Evolutionary conservation across 2,888 invertebrate genomes (phyloP), one percentile per base, ranked within the genome.

Genomic region (Patella pellucida): DNA sequence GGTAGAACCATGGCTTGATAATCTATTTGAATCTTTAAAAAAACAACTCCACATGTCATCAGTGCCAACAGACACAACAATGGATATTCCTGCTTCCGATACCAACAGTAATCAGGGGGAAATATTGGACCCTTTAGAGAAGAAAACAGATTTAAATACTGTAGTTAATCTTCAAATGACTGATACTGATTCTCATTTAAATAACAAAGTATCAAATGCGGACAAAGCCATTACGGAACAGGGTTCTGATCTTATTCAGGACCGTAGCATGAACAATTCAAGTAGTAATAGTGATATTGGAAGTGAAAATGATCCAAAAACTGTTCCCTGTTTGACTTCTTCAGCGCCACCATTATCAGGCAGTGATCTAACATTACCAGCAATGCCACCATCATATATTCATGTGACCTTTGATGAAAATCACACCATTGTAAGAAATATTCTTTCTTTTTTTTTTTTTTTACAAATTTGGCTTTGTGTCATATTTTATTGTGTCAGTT

Each of bases 1-100:
- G 12, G 89, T 84, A 16, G 93, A 93, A 78, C 92, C 93, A 1
- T 93, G 93, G 93, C 90, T 93, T 68, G 91, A 92, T 76, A 89
- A 89, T 78, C 80, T 93, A 23, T 91, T 89, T 84, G 84, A 87
- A 67, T 88, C 90, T 12, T 76, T 92, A 12, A 86, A 86, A 76
- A 81, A 78, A 31, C 83, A 84, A 41, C 79, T 88, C 7, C 41
- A 41, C 41, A 62, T 76, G 50, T 70, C 19, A 31, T 50, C 69
- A 12, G 12, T 69, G 19, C 41, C 69, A n/a, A 62, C 62, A 62
- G 62, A 12, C 14, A 3, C 19, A 23, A 19, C 11, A 2, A 62
- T 12, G 19, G 23, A 23, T 62, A 23, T 23, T 23, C 2, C 23
- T 11, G 19, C 19, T 14, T 12, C 19, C 23, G 11, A 31, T 11